Percentiles rank a stretch among this genome's conserved stretches.
Conservation (phyloP, 1,140 invertebrate species). For the Lepidurus apus region DNA sequence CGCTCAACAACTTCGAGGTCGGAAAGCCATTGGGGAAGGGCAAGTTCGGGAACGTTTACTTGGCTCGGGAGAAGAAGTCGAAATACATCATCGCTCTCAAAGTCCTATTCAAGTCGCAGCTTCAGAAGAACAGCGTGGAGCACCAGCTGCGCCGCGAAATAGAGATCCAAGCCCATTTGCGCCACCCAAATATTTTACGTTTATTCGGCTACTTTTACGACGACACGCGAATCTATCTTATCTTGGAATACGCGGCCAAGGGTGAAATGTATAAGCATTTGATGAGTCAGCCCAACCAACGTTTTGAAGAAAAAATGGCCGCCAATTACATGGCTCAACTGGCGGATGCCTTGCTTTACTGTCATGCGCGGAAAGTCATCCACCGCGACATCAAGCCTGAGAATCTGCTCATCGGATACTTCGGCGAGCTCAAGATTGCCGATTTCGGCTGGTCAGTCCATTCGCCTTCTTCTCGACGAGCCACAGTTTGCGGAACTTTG, state of each 20-base stretch:
- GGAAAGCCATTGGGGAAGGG: conserved; percentile 90
- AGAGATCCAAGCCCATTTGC: conserved; percentile 82
- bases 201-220: conserved; percentile 62
- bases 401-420: conserved; percentile 78
- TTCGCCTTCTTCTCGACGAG: conserved; percentile 79
- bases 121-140: conserved; percentile 78
- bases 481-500: conserved; percentile 88
- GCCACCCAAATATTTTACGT: conserved; percentile 58
- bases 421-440: conserved; percentile 87
- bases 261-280: conserved; percentile 56
- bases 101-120: conserved; percentile 89
- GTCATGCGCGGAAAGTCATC: conserved; percentile 90
- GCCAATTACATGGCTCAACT: conserved; percentile 78
- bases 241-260: conserved; percentile 57
- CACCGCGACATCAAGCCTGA: conserved; percentile 95
- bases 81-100: conserved; percentile 92
- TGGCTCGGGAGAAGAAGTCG: conserved; percentile 87
- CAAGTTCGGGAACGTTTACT: conserved; percentile 97
- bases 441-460: conserved; percentile 98
- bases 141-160: conserved; percentile 90
- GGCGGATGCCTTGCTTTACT: conserved; percentile 85
- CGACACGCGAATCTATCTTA: conserved; percentile 56
- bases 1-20: conserved; percentile 87
- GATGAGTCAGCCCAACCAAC: conserved; percentile 42
- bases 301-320: conserved; percentile 46